Evolutionary conservation across 1,140 invertebrate species (phyloP), one percentile per base, ranked within the genome.

Genomic region (Pinna nobilis): DNA sequence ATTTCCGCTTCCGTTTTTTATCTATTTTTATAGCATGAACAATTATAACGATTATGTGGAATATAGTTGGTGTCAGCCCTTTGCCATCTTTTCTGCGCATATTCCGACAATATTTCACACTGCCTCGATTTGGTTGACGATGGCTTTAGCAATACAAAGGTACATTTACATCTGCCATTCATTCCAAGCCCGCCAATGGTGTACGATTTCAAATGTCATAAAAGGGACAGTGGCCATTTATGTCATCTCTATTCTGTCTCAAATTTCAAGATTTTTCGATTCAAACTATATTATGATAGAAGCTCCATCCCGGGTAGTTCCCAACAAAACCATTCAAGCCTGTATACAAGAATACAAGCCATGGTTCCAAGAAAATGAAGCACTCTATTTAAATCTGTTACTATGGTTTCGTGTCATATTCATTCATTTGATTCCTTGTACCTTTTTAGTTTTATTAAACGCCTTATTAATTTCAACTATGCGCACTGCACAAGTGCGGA

Each of bases 101-200:
- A 81, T 97, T 74, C 96, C 96, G 1, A 94, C 94, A 25, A 92
- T 96, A 84, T 97, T 96, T 87, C 96, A 97, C 90, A 97, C 96
- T 1, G 94, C 95, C 0, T 96, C 95, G 70, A 96, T 97, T 51
- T 97, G 96, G 88, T 73, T 97, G 70, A 97, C 96, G 0, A 88
- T 97, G 67, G 93, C 94, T 1, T 89, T 97, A 35, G 96, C 96
- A 3, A 93, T 95, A 1, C 96, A 97, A 89, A 55, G 88, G 63
- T 97, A 97, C 89, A 96, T 97, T 72, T 97, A 96, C 88, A 95
- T 97, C 0, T 97, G 96, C 82, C 95, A 97, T 87, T 94, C 95
- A 3, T 93, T 94, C 1, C 91, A 94, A 69, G 95, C 96, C 0
- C 65, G 91, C 92, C 72, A 94, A 92, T 96, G 95, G 93, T 97